These are phyloP conservation scores for Anarsia innoxiella DNA, from an alignment of 2,888 invertebrate species.

Conservation along the genomic window DNA sequence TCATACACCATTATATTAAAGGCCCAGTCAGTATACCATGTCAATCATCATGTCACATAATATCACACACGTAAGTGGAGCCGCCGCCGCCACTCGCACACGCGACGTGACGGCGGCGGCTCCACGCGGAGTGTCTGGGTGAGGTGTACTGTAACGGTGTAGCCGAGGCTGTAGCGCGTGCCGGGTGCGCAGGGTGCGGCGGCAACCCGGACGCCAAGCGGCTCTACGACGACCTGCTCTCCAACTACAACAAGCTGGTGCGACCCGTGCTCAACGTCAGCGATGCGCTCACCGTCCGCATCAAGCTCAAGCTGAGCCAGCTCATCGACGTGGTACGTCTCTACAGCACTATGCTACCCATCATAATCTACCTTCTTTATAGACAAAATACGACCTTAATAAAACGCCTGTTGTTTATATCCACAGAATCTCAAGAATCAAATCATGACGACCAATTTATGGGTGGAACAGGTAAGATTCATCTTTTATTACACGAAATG, in stretches of 20 bases:
- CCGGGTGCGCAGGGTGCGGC: slow-evolving; percentile 79
- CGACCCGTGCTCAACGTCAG: slow-evolving; percentile 96
- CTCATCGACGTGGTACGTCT: slow-evolving; percentile 96
- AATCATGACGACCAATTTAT: slow-evolving; percentile 95
- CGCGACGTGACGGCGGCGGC: too few species aligned
- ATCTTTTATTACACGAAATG: too few species aligned
- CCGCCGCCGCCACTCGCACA: too few species aligned
- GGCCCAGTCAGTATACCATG: too few species aligned
- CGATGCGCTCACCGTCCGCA: slow-evolving; percentile 94
- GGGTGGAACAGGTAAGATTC: slow-evolving; percentile 86
- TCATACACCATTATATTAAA: too few species aligned
- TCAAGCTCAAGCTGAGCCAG: slow-evolving; percentile 96
- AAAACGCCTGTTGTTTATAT: slow-evolving; percentile 40
- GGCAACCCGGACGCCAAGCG: slow-evolving; percentile 97
- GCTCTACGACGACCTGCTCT: slow-evolving; percentile 95
- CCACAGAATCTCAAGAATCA: slow-evolving; percentile 93
- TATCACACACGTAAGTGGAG: too few species aligned
- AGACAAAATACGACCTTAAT: not conserved
- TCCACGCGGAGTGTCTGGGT: too few species aligned
- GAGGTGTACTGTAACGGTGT: too few species aligned
- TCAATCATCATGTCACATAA: too few species aligned
- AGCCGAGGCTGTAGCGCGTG: too few species aligned
- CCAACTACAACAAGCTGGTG: slow-evolving; percentile 97
- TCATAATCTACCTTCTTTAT: too few species aligned
- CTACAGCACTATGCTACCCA: too few species aligned